Evolutionary conservation across 2,888 invertebrate species (phyloP), one percentile per base, ranked within the genome.

Genomic region (Pterostichus madidus): DNA sequence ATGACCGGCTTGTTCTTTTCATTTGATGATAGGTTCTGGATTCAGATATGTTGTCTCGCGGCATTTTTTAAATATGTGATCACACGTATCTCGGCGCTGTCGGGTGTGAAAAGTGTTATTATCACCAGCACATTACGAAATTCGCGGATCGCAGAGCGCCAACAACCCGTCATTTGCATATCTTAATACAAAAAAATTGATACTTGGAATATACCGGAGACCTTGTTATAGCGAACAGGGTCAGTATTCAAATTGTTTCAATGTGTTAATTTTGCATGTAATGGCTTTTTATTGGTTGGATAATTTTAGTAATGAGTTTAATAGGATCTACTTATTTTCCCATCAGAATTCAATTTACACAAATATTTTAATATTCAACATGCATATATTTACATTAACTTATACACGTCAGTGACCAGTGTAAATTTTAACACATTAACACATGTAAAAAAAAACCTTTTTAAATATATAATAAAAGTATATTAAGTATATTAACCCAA

Each of bases 121-220:
- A 75, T 75, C 75, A 75, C 52, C 75, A 49, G 24, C 52, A 75
- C 52, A 75, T 75, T 75, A 75, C 49, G 75, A 75, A 52, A 75
- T 75, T 75, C 75, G 75, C 75, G 31, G 31, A 52, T 32, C 7
- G n/a, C 32, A n/a, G 52, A 24, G n/a, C 39, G 10, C 13, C 52
- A n/a, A 8, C 49, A 52, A 75, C 75, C 49, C 17, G 52, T 75
- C 44, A 75, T 75, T 75, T 75, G 75, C 75, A 75, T 75, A 75
- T 75, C 53, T 75, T 75, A 75, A 52, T 52, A 52, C 13, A 11
- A 49, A 52, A n/a, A 52, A 52, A 75, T 71, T 71, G 44, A 71
- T 71, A 71, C 68, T 71, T 39, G 52, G 44, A 71, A 71, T 59
- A 13, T 64, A 39, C 68, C 39, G 39, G 2, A 71, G 15, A 71